A percentile compares a stretch with the other conserved stretches of the same genome.
Evolutionary conservation across 1,140 invertebrate species (phyloP).

Genomic region (Carcinoscorpius rotundicauda): DNA sequence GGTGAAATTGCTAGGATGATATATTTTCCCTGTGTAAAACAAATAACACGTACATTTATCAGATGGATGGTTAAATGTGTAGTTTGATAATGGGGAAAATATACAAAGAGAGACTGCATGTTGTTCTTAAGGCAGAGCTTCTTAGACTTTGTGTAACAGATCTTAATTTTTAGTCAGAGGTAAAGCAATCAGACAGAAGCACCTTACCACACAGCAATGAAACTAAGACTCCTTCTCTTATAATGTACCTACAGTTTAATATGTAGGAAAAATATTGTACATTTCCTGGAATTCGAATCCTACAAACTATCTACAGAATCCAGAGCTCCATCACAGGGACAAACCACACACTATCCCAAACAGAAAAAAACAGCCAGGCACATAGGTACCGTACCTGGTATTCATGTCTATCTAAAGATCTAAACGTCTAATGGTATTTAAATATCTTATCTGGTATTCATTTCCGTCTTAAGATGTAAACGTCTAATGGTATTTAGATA

Average conservation of each 20-base stretch:
- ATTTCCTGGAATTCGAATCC: no score
- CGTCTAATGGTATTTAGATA: background rate
- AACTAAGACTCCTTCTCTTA: no score
- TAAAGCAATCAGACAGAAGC: background rate
- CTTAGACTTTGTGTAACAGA: background rate
- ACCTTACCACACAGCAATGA: no score
- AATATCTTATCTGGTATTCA: background rate
- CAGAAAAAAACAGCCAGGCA: no score
- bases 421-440: constrained; percentile 4
- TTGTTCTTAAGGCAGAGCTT: background rate
- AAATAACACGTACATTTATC: background rate
- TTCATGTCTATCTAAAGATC: constrained; percentile 4
- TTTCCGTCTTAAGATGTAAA: constrained; percentile 8
- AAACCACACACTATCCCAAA: no score
- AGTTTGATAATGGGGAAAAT: background rate
- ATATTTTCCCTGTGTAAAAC: constrained; percentile 24
- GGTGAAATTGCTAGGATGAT: constrained; percentile 32
- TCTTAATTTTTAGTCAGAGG: background rate
- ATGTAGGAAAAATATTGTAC: no score
- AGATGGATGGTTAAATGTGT: background rate
- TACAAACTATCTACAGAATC: no score
- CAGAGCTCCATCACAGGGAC: no score
- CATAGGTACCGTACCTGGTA: no score
- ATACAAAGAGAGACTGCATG: background rate
- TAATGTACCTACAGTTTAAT: no score